Conservation (phyloP, 2,113 vertebrate species). For the Megaceryle maxima region DNA sequence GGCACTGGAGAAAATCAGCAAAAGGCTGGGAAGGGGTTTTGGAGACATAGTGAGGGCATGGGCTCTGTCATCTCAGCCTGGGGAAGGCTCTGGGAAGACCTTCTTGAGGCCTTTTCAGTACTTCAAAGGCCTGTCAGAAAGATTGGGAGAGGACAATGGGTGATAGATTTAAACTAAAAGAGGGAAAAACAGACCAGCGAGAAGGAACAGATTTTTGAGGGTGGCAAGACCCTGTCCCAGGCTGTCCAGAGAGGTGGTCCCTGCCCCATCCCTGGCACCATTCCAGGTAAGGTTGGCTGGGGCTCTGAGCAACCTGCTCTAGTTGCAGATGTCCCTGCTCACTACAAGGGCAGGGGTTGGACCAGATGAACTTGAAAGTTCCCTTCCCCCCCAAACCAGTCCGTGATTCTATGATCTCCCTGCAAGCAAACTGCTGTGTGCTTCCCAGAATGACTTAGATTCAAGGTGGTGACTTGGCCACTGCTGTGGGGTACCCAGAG, state of each 20-base stretch:
- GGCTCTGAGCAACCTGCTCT: too few species aligned
- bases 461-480: not conserved
- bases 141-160: not conserved
- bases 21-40: not conserved
- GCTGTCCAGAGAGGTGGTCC: too few species aligned
- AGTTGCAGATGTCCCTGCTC: too few species aligned
- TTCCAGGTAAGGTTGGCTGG: too few species aligned
- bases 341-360: too few species aligned
- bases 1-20: not conserved
- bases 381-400: too few species aligned
- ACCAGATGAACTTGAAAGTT: too few species aligned
- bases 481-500: not conserved
- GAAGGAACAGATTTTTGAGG: too few species aligned
- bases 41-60: fast-evolving
- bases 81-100: not conserved
- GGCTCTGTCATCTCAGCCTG: not conserved
- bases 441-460: fast-evolving
- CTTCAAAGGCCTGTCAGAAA: not conserved
- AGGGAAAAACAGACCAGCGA: not conserved
- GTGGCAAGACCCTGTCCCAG: too few species aligned
- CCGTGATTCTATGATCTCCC: too few species aligned
- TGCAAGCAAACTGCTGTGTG: fast-evolving
- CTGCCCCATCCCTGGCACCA: too few species aligned
- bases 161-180: not conserved
- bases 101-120: not conserved